These are phyloP conservation scores for Cephus cinctus DNA, from an alignment of 1,140 invertebrate genomes.

Conservation along the genomic window DNA sequence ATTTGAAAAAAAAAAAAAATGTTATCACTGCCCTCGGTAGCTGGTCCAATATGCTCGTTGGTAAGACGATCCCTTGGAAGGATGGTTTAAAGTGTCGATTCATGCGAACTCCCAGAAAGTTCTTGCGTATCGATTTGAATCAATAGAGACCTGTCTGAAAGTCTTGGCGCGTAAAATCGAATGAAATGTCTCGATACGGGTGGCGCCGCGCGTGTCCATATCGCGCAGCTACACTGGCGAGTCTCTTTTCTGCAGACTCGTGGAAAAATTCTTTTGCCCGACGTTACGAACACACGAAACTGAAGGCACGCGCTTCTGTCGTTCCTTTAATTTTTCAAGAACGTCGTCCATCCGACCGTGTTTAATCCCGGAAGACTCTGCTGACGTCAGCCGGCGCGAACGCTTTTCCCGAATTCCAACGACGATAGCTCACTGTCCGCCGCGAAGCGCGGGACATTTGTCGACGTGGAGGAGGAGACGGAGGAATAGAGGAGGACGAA, in stretches of 20 bases:
- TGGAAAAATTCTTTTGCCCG: no score
- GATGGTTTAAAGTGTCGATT: conserved; percentile 33
- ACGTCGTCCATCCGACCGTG: conserved; percentile 10
- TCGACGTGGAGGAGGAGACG: conserved; percentile 14
- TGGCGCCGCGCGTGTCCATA: no score
- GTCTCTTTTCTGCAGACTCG: no score
- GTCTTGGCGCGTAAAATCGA: conserved; percentile 44
- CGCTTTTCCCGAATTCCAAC: conserved; percentile 29
- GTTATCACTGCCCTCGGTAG: no score
- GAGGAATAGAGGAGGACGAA: conserved; percentile 7
- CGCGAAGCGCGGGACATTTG: conserved; percentile 24
- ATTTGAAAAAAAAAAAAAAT: no score
- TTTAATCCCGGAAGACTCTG: conserved; percentile 28
- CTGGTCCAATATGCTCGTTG: conserved; percentile 14
- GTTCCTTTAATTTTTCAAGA: conserved; percentile 34
- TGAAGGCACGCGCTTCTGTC: no score
- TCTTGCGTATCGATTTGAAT: conserved; percentile 15
- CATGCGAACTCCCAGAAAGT: conserved; percentile 35
- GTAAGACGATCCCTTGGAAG: no score
- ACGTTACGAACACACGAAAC: no score
- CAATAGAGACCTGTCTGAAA: conserved; percentile 44
- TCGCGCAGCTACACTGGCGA: no score
- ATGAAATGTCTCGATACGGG: conserved; percentile 43
- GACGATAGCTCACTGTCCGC: conserved; percentile 34
- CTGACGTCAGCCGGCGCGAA: conserved; percentile 18